Evolutionary conservation across 2,113 vertebrate genomes (phyloP).

Genomic region (Dicentrarchus labrax): DNA sequence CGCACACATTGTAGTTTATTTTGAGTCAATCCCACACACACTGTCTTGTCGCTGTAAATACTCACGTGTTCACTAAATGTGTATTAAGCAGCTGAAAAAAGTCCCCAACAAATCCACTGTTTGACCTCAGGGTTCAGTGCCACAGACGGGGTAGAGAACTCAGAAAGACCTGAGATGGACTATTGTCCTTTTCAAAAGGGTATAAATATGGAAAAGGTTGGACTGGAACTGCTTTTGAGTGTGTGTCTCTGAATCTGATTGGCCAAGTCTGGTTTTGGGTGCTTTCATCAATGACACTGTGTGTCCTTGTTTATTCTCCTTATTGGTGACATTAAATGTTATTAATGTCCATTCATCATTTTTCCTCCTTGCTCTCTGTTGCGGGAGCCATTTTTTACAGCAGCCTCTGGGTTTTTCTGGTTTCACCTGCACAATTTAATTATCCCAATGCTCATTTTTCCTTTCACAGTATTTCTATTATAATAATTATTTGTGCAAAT

Average conservation of each 20-base stretch:
- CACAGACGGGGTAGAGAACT: not conserved
- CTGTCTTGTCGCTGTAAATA: not conserved
- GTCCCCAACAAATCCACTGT: not conserved
- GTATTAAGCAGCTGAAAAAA: not conserved
- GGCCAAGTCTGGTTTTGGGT: not conserved
- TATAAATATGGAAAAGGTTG: not conserved
- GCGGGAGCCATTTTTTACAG: not conserved
- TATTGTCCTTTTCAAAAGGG: not conserved
- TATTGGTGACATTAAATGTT: not conserved
- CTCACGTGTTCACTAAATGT: not conserved
- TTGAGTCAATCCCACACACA: not conserved
- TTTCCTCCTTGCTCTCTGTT: not conserved
- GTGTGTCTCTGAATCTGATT: not conserved
- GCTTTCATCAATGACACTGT: not conserved
- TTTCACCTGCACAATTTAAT: conserved; percentile 20
- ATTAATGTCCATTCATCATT: not conserved
- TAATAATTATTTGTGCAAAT: conserved; percentile 47
- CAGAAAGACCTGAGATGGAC: not conserved
- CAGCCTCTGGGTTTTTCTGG: not conserved
- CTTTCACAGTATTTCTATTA: not conserved
- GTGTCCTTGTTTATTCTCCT: not conserved
- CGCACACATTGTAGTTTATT: not conserved
- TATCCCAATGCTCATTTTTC: conserved; percentile 17
- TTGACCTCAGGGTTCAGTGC: not conserved
- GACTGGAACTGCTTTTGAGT: not conserved